Conservation (phyloP, 2,797 vertebrate species). For the Limosa lapponica region DNA sequence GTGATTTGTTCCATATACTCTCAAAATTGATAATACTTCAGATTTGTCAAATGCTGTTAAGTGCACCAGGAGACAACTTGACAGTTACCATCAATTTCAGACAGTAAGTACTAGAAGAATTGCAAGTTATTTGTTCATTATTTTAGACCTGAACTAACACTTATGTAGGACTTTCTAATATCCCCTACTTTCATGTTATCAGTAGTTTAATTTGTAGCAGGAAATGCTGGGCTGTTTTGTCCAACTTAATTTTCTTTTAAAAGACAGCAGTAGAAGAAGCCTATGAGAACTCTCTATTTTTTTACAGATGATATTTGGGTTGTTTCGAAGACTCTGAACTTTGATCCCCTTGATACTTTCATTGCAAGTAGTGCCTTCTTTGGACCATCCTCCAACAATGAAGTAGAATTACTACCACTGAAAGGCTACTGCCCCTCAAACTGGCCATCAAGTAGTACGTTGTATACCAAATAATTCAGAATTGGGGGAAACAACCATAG, state of each 20-base stretch:
- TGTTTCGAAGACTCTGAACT: conserved; percentile 81
- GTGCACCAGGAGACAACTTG: neutral
- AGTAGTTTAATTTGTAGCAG: neutral
- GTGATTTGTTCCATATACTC: neutral
- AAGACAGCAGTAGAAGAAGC: neutral
- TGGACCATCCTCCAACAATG: conserved; percentile 79
- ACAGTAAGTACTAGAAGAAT: neutral
- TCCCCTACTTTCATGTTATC: neutral
- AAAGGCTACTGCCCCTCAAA: conserved; percentile 81
- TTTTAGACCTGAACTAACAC: neutral
- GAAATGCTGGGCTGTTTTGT: neutral
- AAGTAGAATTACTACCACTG: conserved; percentile 80
- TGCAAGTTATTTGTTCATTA: neutral
- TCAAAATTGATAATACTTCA: neutral
- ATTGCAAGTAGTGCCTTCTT: conserved; percentile 82
- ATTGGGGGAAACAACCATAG: too few species aligned
- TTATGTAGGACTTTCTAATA: neutral
- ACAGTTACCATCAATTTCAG: neutral
- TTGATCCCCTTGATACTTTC: conserved; percentile 78
- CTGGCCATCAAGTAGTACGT: conserved; percentile 79
- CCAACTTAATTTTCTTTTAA: neutral
- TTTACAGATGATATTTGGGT: conserved; percentile 83
- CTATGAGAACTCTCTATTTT: neutral
- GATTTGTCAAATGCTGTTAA: neutral
- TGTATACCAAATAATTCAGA: neutral